Base-by-base conservation (phyloP, 1,140 invertebrate species). In the Andricus grossulariae region DNA sequence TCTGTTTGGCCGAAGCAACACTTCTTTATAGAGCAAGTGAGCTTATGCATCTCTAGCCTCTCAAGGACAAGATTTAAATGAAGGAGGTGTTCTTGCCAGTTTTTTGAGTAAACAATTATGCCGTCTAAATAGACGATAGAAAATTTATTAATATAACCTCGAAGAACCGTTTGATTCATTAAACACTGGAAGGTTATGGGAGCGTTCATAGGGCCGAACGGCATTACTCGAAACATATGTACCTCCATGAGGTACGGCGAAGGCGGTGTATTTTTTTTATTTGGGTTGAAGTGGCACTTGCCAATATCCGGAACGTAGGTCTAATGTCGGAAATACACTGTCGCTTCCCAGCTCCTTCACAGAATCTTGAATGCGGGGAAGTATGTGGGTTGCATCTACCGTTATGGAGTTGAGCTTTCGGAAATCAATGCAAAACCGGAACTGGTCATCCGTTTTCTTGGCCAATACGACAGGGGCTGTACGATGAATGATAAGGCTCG, bases 121-220 rank as follows among this genome's bases (percentile, higher is more conserved):
- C 5, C 25, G 50, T 88, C 84, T 13, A 86, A n/a, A 57, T 88
- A 87, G 19, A 85, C 83, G 0, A 85, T 76, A 71, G 83, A 85
- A 19, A 80, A 82, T 18, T 73, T 39, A 49, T 76, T 16, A 0
- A 79, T 19, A 19, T 72, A 80, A 11, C 60, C 76, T 8, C 25
- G 11, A 15, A 78, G 60, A 0, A 74, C 72, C 15, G 19, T 15
- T 12, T 78, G 72, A 19, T 8, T 74, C 50, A 78, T 74, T 2
- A 74, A 19, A 5, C n/a, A 12, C 7, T 70, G 32, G 32, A 55
- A 78, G n/a, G 25, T 57, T 16, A 45, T 52, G 0, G 50, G 50
- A 1, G 76, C 76, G 18, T 51, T 51, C n/a, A 70, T 39, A 5
- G 70, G 10, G 5, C 74, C 74, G 15, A 75, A 71, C 13, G 71